Conservation (phyloP, 2,113 vertebrate genomes). For the Tenebrosternarchus preto region DNA sequence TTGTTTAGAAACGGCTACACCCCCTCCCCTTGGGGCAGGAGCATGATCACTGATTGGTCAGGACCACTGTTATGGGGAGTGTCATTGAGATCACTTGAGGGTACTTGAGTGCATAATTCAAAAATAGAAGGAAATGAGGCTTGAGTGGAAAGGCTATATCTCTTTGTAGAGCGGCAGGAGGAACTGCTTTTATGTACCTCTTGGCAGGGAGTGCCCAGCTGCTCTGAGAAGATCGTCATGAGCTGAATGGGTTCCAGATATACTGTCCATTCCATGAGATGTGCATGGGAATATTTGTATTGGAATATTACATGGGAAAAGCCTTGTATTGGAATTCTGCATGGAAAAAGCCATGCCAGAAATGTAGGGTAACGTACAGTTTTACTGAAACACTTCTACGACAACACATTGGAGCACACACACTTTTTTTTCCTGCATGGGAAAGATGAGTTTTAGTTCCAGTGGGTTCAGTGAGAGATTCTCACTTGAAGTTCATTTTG, state of each 20-base stretch:
- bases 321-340: not conserved
- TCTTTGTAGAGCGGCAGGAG: not conserved
- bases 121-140: slow-evolving; percentile 2
- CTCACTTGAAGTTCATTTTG: no score
- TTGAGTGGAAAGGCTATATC: not conserved
- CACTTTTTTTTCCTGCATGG: no score
- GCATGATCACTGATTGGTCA: slow-evolving; percentile 2
- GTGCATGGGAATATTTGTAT: slow-evolving; percentile 5
- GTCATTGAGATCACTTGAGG: not conserved
- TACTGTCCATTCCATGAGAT: not conserved
- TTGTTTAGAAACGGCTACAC: slow-evolving; percentile 23
- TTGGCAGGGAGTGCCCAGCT: slow-evolving; percentile 4
- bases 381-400: no score
- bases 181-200: slow-evolving; percentile 12
- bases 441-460: no score
- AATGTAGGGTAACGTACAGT: no score
- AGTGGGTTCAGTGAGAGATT: no score
- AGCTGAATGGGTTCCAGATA: slow-evolving; percentile 35
- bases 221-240: slow-evolving; percentile 29
- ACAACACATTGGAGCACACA: no score
- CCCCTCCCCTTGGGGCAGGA: not conserved
- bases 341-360: not conserved
- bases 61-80: not conserved
- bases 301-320: not conserved
- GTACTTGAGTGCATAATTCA: not conserved